phyloP scores from a whole-genome alignment of 2,797 vertebrate species.

The Rhodeus uyekii region DNA sequence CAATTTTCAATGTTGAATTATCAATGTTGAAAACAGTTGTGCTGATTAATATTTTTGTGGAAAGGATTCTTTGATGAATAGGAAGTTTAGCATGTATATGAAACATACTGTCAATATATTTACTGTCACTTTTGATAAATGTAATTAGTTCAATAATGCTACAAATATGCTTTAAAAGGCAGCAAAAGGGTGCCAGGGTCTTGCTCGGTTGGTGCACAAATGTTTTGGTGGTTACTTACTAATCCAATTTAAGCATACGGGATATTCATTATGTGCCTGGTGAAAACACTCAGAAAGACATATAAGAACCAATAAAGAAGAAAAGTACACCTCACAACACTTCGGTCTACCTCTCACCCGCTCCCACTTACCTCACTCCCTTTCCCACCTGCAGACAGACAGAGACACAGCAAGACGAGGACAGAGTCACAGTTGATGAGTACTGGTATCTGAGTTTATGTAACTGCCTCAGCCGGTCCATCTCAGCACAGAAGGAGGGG shows the following conservation, averaged over 20 bases:
- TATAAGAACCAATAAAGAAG: not conserved
- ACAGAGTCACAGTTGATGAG: constrained; percentile 29
- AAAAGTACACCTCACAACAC: not conserved
- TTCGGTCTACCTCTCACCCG: not conserved
- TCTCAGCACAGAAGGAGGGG: not conserved
- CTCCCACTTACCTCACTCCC: not conserved
- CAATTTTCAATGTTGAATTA: not conserved
- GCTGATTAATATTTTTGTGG: not conserved
- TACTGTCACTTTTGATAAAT: not conserved
- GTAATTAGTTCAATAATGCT: too few relatives aligned
- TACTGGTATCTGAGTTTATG: constrained; percentile 25
- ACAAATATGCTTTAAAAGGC: too few relatives aligned
- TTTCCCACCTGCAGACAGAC: constrained; percentile 10
- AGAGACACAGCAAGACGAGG: not conserved
- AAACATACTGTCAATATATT: not conserved
- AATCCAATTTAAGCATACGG: not conserved
- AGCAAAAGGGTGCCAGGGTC: too few relatives aligned
- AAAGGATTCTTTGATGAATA: not conserved
- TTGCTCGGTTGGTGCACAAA: too few relatives aligned
- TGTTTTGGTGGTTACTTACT: too few relatives aligned
- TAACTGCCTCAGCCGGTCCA: constrained; percentile 8
- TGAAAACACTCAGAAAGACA: not conserved
- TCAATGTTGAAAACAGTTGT: not conserved
- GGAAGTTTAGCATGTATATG: too few relatives aligned
- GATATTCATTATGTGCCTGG: not conserved